phyloP scores from a whole-genome alignment of 2,888 invertebrate species.

The Cinara cedri region DNA sequence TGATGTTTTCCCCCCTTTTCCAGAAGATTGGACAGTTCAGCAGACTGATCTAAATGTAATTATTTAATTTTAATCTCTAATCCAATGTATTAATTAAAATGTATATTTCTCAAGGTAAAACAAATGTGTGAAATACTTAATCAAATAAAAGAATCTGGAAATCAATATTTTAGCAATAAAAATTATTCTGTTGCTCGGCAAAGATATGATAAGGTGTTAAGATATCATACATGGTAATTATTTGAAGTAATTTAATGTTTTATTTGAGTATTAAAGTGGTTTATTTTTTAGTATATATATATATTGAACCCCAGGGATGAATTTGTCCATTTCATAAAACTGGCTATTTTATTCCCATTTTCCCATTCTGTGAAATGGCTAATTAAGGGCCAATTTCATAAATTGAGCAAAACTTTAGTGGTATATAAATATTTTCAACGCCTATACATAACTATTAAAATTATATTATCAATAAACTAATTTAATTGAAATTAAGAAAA shows the following conservation, averaged over 20 bases:
- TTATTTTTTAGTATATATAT: no score
- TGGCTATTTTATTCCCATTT: no score
- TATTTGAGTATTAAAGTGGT: background rate
- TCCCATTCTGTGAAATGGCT: no score
- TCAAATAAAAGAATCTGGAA: constrained; percentile 75
- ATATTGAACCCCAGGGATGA: no score
- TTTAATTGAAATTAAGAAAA: no score
- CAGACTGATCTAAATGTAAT: constrained; percentile 58
- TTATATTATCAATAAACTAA: no score
- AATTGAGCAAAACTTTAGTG: no score
- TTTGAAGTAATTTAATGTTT: background rate
- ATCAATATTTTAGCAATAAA: constrained; percentile 70
- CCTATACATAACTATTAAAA: no score
- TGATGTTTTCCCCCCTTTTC: constrained; percentile 78
- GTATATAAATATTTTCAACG: no score
- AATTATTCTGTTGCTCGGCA: constrained; percentile 71
- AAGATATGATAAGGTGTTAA: constrained; percentile 80
- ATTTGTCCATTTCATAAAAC: no score
- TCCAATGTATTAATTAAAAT: constrained; percentile 26
- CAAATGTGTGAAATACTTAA: constrained; percentile 65
- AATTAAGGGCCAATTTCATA: no score
- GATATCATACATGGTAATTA: constrained; percentile 70
- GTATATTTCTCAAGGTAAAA: constrained; percentile 63
- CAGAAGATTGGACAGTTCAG: constrained; percentile 72
- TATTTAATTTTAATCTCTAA: constrained; percentile 15